phyloP scores from a whole-genome alignment of 1,140 invertebrate species.

The Calephelis virginiensis region DNA sequence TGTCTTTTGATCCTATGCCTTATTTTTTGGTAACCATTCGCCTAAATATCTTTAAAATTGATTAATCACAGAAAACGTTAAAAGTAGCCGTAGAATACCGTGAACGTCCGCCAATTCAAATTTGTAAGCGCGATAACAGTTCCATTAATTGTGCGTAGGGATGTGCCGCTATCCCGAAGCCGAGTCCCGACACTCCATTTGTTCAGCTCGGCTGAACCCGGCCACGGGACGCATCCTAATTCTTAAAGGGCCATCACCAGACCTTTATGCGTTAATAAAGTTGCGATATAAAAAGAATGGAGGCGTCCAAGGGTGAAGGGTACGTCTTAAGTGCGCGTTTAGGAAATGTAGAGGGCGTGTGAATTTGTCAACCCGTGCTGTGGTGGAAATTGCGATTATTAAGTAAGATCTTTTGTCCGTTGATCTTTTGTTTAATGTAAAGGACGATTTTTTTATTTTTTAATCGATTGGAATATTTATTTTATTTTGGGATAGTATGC shows the following conservation, averaged over 20 bases:
- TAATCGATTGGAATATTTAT: not conserved
- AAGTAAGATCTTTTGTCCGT: constrained; percentile 9
- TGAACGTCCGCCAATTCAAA: constrained; percentile 47
- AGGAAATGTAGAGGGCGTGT: constrained; percentile 72
- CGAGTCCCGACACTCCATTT: constrained; percentile 66
- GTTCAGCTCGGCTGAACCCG: constrained; percentile 59
- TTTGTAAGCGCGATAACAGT: constrained; percentile 54
- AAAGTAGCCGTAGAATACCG: constrained; percentile 3
- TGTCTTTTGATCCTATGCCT: no score
- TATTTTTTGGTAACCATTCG: no score
- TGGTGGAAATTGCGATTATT: constrained; percentile 31
- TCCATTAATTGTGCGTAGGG: constrained; percentile 57
- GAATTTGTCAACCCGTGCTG: constrained; percentile 69
- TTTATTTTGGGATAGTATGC: not conserved
- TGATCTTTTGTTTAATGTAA: not conserved
- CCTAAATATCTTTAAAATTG: not conserved
- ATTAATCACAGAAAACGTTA: constrained; percentile 4
- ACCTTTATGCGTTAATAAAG: constrained; percentile 78
- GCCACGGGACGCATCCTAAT: constrained; percentile 71
- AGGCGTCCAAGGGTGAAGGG: constrained; percentile 74
- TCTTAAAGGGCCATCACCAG: constrained; percentile 75
- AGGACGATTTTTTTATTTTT: not conserved
- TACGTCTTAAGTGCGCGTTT: constrained; percentile 74
- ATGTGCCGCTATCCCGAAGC: constrained; percentile 39
- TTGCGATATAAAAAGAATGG: constrained; percentile 77